Percentiles rank a stretch among this genome's conserved stretches.
Conservation (phyloP, 2,888 invertebrate species). For the Drosophila phalerata region DNA sequence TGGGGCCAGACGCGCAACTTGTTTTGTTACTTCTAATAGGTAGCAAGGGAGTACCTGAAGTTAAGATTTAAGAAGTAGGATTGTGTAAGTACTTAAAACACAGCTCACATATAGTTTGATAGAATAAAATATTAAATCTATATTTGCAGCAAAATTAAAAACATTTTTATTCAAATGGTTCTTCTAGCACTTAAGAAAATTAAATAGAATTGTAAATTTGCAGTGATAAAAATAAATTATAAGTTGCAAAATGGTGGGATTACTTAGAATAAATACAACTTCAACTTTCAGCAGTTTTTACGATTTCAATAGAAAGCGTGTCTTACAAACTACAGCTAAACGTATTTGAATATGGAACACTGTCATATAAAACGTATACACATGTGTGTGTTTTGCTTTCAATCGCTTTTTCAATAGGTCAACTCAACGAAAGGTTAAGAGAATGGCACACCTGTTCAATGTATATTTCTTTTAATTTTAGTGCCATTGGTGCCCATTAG, state of each 20-base stretch:
- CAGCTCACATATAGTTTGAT: background rate
- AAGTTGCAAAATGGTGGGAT: too few relatives aligned
- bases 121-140: background rate
- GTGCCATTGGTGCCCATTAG: conserved; percentile 30
- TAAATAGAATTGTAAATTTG: too few relatives aligned
- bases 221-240: too few relatives aligned
- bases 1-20: conserved; percentile 29
- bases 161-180: too few relatives aligned
- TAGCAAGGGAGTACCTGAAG: conserved; percentile 6
- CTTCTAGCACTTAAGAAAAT: too few relatives aligned
- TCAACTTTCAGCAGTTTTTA: background rate
- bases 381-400: background rate
- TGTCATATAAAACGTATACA: conserved; percentile 12
- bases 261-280: too few relatives aligned
- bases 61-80: background rate
- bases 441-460: conserved; percentile 40
- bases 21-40: conserved; percentile 13
- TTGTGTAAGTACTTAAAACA: too few relatives aligned
- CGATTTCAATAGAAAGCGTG: background rate
- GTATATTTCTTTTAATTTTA: conserved; percentile 20
- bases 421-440: conserved; percentile 34
- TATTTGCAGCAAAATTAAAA: background rate
- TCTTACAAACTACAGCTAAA: background rate
- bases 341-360: background rate
- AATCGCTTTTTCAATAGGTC: conserved; percentile 36